Base-by-base conservation (phyloP, 2,113 vertebrate genomes). In the Thomomys bottae region DNA sequence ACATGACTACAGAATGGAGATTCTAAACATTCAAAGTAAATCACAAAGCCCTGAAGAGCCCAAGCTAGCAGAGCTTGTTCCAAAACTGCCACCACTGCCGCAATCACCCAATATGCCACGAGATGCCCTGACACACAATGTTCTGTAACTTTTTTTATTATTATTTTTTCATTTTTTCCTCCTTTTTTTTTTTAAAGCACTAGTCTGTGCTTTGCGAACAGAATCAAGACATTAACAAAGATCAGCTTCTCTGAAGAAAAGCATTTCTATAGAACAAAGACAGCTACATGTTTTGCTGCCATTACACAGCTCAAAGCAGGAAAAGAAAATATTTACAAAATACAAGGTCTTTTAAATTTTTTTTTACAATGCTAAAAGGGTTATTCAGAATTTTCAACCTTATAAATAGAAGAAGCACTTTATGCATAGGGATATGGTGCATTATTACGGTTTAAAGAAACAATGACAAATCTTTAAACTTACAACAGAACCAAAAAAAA, bases 281-380 rank as follows among this genome's bases (percentile, higher is more conserved):
- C 98, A 97, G 96, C 96, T 97, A 97, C 95, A 91, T 95, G 90
- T 95, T 86, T 88, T 59, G 95, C 96, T 96, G 95, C 97, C 97
- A 98, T 97, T 97, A 98, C 98, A 98, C 97, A 98, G 97, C 97
- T 98, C 97, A 97, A 98, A 98, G 97, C 97, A 98, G 97, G 97
- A 98, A 98, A 98, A 98, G 97, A 98, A 98, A 98, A 98, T 98
- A 98, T 98, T 98, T 98, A 98, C 98, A 98, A 98, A 98, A 98
- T 98, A 98, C 97, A 97, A 98, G 97, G 96, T 97, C 94, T 95
- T 97, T 94, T 94, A 80, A 73, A 67, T 92, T 88, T 89, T 92
- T 97, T 98, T 98, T 97, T 97, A 98, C 97, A 98, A 98, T 96
- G 97, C 97, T 98, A 98, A 98, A 98, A 98, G 98, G 98, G 97